Conservation (phyloP, 2,888 invertebrate species). For the Latrodectus hesperus region DNA sequence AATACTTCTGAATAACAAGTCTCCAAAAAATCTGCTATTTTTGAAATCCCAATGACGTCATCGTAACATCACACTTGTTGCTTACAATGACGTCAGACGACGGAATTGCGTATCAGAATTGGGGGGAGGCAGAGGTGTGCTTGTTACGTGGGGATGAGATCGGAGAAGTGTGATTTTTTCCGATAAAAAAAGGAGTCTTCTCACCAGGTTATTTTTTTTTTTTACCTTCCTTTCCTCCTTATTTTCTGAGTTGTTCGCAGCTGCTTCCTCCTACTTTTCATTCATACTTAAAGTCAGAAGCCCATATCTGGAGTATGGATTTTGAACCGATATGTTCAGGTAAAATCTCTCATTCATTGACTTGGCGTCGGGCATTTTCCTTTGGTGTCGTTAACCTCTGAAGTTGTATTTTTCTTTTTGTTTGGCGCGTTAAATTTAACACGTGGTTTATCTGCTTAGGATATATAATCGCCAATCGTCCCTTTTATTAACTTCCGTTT, state of each 20-base stretch:
- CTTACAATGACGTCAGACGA: conserved; percentile 51
- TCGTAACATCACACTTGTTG: conserved; percentile 63
- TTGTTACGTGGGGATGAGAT: conserved; percentile 26
- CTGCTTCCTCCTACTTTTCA: conserved; percentile 27
- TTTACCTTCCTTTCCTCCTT: conserved; percentile 1
- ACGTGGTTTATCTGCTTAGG: no score
- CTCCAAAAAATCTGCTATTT: conserved; percentile 12
- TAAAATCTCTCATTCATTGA: conserved; percentile 30
- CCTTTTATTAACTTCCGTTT: no score
- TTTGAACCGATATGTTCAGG: conserved; percentile 10
- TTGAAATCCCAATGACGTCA: conserved; percentile 36
- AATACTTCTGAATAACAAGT: neutral
- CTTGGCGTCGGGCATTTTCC: neutral
- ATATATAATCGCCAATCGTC: no score
- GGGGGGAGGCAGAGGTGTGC: conserved; percentile 4
- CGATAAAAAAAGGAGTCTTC: neutral
- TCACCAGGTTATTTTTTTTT: conserved; percentile 9
- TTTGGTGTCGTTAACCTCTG: conserved; percentile 44
- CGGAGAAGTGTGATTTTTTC: neutral
- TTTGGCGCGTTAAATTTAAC: no score
- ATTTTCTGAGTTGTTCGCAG: conserved; percentile 35
- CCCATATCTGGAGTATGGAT: conserved; percentile 9
- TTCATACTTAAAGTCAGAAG: conserved; percentile 41
- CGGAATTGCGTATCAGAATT: neutral
- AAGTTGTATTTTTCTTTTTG: neutral